Percentiles rank a stretch among this genome's conserved stretches.
phyloP scores from a whole-genome alignment of 2,113 vertebrate genomes.

The Gulo gulo region DNA sequence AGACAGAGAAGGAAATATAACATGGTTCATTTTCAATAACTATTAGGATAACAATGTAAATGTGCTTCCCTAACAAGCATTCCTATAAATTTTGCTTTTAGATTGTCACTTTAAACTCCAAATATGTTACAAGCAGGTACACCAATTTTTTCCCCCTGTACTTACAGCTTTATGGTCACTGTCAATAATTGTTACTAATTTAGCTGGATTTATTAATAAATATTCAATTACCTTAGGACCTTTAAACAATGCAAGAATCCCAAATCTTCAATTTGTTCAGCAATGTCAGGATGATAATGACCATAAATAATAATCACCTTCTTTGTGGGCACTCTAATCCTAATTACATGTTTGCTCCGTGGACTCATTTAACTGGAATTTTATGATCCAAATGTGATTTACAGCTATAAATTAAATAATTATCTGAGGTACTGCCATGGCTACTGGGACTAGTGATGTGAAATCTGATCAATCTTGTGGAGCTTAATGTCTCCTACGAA shows the following conservation, averaged over 20 bases:
- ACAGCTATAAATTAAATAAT: conserved; percentile 64
- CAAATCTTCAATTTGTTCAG: neutral
- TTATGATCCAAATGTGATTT: conserved; percentile 64
- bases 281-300: neutral
- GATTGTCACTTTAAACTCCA: neutral
- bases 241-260: neutral
- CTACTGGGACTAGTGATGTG: neutral
- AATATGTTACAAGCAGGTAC: neutral
- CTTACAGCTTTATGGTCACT: neutral
- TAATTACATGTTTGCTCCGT: conserved; percentile 56
- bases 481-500: conserved; percentile 26
- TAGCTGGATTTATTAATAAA: neutral
- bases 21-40: neutral
- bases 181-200: conserved; percentile 25
- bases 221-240: conserved; percentile 8
- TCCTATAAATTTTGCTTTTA: neutral
- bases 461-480: conserved; percentile 54
- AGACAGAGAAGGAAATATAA: neutral
- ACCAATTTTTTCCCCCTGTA: neutral
- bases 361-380: conserved; percentile 5
- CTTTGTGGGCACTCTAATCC: neutral
- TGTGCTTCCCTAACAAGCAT: neutral
- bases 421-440: neutral
- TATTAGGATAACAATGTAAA: neutral
- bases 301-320: neutral